Percentiles rank a stretch among this genome's conserved stretches.
Evolutionary conservation across 2,888 invertebrate species (phyloP).

Genomic region (Enchytraeus crypticus): DNA sequence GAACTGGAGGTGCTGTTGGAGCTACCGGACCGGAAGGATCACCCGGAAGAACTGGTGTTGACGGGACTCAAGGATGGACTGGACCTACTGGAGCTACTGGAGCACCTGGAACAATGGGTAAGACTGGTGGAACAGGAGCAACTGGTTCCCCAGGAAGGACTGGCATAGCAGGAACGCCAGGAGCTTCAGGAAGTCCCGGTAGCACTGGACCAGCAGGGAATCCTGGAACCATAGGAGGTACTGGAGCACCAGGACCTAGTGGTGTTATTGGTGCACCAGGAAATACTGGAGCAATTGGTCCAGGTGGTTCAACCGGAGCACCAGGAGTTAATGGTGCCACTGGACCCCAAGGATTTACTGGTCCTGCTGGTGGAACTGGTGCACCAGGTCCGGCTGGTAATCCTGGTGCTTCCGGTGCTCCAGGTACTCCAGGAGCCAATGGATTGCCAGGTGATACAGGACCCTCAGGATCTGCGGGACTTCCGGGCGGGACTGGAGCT

Average conservation of each 20-base stretch:
- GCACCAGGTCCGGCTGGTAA: neutral
- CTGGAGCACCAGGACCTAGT: constrained; percentile 2
- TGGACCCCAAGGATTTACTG: constrained; percentile 11
- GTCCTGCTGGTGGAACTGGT: constrained; percentile 16
- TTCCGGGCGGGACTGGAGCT: neutral
- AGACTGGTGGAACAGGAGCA: neutral
- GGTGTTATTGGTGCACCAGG: constrained; percentile 1
- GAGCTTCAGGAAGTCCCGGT: neutral
- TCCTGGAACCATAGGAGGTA: constrained; percentile 4
- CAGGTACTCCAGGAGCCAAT: constrained; percentile 2
- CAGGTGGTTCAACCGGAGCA: constrained; percentile 14
- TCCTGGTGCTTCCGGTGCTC: constrained; percentile 2
- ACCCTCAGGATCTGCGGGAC: neutral
- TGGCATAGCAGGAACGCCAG: neutral
- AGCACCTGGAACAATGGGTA: neutral
- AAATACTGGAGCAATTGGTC: constrained; percentile 5
- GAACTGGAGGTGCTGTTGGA: constrained; percentile 1
- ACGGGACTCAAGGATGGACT: neutral
- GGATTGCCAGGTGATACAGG: constrained; percentile 7
- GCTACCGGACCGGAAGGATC: neutral
- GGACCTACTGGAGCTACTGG: neutral
- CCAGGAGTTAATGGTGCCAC: constrained; percentile 13
- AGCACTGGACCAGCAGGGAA: neutral
- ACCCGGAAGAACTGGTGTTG: neutral
- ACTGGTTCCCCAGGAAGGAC: neutral